Percentiles rank a stretch among this genome's conserved stretches.
phyloP scores from a whole-genome alignment of 2,888 invertebrate species.

The Elmis aenea region DNA sequence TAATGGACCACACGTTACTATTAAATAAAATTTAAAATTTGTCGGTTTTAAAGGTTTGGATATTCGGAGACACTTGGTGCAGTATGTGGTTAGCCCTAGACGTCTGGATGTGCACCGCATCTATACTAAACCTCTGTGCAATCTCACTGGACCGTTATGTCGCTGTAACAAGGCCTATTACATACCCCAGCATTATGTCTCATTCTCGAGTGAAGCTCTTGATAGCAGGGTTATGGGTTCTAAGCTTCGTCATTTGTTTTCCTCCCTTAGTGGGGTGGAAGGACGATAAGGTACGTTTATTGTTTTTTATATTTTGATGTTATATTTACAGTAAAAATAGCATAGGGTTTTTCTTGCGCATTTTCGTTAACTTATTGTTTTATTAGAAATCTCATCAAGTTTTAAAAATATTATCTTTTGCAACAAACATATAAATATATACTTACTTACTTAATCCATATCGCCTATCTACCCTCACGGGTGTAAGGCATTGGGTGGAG shows the following conservation, averaged over 20 bases:
- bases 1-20: no score
- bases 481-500: no score
- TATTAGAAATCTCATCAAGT: no score
- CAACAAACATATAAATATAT: no score
- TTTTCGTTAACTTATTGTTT: no score
- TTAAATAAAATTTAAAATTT: no score
- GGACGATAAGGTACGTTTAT: constrained; percentile 59
- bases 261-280: constrained; percentile 95
- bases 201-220: constrained; percentile 78
- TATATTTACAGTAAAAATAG: no score
- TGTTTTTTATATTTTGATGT: no score
- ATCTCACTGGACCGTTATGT: constrained; percentile 94
- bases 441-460: no score
- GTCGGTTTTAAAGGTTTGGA: constrained; percentile 93
- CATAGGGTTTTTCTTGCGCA: no score
- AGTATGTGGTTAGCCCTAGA: constrained; percentile 95
- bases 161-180: constrained; percentile 93
- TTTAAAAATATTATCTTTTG: no score
- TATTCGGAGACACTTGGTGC: constrained; percentile 95
- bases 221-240: constrained; percentile 89
- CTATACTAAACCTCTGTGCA: constrained; percentile 92
- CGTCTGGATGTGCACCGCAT: constrained; percentile 98
- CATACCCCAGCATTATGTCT: constrained; percentile 90
- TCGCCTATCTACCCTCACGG: no score
- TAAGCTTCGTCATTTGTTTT: constrained; percentile 94